These are phyloP conservation scores for Cephus runcator DNA, from an alignment of 2,888 invertebrate species.

Conservation along the genomic window DNA sequence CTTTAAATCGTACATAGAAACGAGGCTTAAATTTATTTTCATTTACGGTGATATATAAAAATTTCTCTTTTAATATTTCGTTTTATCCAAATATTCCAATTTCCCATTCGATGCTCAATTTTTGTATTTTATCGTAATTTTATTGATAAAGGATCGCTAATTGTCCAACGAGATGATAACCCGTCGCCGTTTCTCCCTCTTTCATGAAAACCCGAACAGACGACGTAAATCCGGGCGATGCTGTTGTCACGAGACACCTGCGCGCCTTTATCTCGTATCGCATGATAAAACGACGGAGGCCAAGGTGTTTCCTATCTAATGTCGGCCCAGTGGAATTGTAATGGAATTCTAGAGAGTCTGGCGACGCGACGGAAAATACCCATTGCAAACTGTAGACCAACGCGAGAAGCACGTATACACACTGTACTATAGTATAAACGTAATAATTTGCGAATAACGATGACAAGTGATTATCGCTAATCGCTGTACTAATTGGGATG, in stretches of 20 bases:
- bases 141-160: neutral
- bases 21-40: neutral
- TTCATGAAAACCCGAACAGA: neutral
- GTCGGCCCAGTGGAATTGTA: neutral
- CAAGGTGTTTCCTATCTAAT: neutral
- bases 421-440: neutral
- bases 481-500: neutral
- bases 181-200: neutral
- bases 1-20: neutral
- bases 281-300: neutral
- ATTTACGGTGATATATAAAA: too few species aligned
- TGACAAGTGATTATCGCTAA: neutral
- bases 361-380: neutral
- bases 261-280: neutral
- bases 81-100: neutral
- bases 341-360: neutral
- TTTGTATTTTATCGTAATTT: neutral
- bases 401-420: too few species aligned
- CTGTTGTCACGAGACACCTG: neutral
- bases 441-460: neutral
- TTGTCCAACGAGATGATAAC: neutral
- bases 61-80: neutral
- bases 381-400: neutral
- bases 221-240: neutral
- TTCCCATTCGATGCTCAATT: too few species aligned